Evolutionary conservation across 2,888 invertebrate genomes (phyloP).

Genomic region (Drosophila kokeensis): DNA sequence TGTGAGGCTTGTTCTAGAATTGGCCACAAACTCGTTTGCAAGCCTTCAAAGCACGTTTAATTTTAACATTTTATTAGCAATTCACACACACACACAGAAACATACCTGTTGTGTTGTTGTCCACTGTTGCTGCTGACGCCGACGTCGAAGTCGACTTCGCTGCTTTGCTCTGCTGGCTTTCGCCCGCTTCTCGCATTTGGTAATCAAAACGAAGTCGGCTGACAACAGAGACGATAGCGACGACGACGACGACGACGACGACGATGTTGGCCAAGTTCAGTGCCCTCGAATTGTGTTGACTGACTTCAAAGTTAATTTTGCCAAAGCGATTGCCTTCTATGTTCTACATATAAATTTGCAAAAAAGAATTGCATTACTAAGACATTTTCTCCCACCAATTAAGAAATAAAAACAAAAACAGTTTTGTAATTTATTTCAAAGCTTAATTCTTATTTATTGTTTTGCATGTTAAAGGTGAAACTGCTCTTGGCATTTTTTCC

Average conservation of each 20-base stretch:
- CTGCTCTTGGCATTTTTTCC: background rate
- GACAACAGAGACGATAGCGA: background rate
- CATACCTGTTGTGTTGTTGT: slow-evolving; percentile 53
- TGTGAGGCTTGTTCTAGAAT: slow-evolving; percentile 58
- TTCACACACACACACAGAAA: slow-evolving; percentile 12
- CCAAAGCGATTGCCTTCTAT: slow-evolving; percentile 33
- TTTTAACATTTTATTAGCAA: slow-evolving; percentile 73
- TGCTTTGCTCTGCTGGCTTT: slow-evolving; percentile 62
- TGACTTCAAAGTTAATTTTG: slow-evolving; percentile 30
- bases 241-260: background rate
- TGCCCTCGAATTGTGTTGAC: slow-evolving; percentile 78
- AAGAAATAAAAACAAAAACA: background rate
- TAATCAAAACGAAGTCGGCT: slow-evolving; percentile 60
- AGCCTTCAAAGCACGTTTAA: slow-evolving; percentile 59
- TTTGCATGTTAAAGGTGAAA: background rate
- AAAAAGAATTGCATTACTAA: background rate
- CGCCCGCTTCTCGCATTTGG: slow-evolving; percentile 73
- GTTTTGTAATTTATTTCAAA: background rate
- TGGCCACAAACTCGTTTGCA: slow-evolving; percentile 66
- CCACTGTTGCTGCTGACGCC: background rate
- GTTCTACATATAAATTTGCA: background rate
- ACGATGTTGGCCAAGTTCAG: slow-evolving; percentile 70
- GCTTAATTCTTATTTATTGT: background rate
- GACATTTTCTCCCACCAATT: background rate
- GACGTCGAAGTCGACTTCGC: slow-evolving; percentile 6